Evolutionary conservation across 2,888 invertebrate species (phyloP).

Genomic region (Spisula subtruncata): DNA sequence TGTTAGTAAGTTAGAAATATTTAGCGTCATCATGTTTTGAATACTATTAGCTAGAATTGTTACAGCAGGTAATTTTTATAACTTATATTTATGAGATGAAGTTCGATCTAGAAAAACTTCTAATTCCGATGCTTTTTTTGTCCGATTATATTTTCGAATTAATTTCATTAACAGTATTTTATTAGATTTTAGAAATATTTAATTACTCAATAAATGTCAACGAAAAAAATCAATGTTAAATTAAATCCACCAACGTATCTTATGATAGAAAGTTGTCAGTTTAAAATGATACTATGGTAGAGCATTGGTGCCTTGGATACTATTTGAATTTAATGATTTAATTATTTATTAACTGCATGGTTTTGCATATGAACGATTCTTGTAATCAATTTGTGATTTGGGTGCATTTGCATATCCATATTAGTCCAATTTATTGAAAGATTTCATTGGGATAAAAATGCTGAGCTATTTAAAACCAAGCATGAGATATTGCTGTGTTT

Average conservation of each 20-base stretch:
- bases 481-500: conserved; percentile 4
- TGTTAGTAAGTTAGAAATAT: neutral
- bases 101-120: no score
- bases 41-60: no score
- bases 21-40: no score
- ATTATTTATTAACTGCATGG: neutral
- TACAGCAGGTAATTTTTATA: no score
- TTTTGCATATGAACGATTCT: neutral
- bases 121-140: no score
- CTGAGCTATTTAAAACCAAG: neutral
- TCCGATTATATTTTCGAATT: no score
- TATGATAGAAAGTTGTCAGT: neutral
- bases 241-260: neutral
- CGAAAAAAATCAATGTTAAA: no score
- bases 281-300: no score
- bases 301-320: neutral
- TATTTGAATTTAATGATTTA: neutral
- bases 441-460: neutral
- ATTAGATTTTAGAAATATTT: no score
- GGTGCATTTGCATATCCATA: neutral
- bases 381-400: neutral
- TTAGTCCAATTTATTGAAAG: neutral
- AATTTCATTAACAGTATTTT: no score
- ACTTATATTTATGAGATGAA: no score
- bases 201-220: no score